Evolutionary conservation across 2,797 vertebrate genomes (phyloP).

Genomic region (Gymnothorax reevesii): DNA sequence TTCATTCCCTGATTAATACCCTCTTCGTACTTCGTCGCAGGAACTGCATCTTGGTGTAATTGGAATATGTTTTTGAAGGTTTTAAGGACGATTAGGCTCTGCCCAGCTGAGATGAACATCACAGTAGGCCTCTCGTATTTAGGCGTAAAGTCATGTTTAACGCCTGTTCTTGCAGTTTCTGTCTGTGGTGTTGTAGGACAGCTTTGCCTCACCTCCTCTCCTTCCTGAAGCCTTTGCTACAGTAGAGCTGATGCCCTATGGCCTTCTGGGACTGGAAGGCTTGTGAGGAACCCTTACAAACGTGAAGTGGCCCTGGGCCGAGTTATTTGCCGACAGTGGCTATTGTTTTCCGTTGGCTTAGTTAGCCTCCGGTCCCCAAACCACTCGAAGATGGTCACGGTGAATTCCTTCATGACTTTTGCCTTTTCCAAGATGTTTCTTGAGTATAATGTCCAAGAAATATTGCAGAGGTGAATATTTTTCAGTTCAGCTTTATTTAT

Average conservation of each 20-base stretch:
- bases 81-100: slow-evolving; percentile 62
- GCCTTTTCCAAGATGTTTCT: background rate
- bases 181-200: background rate
- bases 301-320: background rate
- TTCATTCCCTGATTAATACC: too few species aligned
- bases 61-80: slow-evolving; percentile 26
- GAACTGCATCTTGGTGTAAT: background rate
- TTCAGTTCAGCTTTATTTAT: background rate
- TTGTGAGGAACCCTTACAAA: background rate
- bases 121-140: slow-evolving; percentile 7
- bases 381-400: background rate
- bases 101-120: slow-evolving; percentile 47
- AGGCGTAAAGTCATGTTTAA: background rate
- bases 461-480: background rate
- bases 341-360: background rate
- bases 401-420: background rate
- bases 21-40: background rate
- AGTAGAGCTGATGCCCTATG: background rate
- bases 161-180: slow-evolving; percentile 7
- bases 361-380: background rate
- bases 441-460: background rate
- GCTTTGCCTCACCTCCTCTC: background rate
- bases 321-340: background rate
- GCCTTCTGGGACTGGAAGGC: background rate
- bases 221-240: background rate